Base-by-base conservation (phyloP, 2,888 invertebrate species). In the Caenorhabditis sp. region DNA sequence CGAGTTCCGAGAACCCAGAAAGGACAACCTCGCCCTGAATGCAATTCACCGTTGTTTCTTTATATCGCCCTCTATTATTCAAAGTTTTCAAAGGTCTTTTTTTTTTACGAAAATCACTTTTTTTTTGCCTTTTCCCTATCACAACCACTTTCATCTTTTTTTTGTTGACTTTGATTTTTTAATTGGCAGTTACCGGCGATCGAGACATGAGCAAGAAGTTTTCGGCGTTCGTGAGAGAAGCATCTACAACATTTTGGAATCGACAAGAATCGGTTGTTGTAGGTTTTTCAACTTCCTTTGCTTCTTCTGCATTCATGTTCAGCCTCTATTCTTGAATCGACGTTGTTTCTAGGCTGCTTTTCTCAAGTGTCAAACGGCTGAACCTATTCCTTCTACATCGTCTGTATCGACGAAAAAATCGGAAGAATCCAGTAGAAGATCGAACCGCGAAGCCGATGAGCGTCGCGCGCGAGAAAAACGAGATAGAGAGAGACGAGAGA, bases 131-230 rank as follows among this genome's bases (percentile, higher is more conserved):
- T n/a, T n/a, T n/a, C n/a, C n/a, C n/a, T n/a, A n/a, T n/a, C n/a
- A n/a, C n/a, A n/a, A n/a, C n/a, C n/a, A n/a, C n/a, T n/a, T n/a
- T n/a, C n/a, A n/a, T n/a, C n/a, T n/a, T n/a, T n/a, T n/a, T n/a
- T n/a, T n/a, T n/a, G n/a, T n/a, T n/a, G n/a, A n/a, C n/a, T n/a
- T n/a, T n/a, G n/a, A n/a, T n/a, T n/a, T n/a, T n/a, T 10, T 31
- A 31, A 6, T 31, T 31, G 31, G 4, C 37, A 36, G 49, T 55
- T 24, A 50, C 49, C 17, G 62, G 43, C 21, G 54, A 27, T 54
- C 53, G 49, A 21, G 59, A 68, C 3, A 43, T 63, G 63, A 58
- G 31, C 27, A 58, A 26, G 49, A 49, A 62, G 23, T 68, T 68
- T 19, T 58, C 54, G 0, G 17, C 36, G 24, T 68, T 68, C 21